Conservation (phyloP, 2,888 invertebrate genomes). For the Trichopoda pennipes region DNA sequence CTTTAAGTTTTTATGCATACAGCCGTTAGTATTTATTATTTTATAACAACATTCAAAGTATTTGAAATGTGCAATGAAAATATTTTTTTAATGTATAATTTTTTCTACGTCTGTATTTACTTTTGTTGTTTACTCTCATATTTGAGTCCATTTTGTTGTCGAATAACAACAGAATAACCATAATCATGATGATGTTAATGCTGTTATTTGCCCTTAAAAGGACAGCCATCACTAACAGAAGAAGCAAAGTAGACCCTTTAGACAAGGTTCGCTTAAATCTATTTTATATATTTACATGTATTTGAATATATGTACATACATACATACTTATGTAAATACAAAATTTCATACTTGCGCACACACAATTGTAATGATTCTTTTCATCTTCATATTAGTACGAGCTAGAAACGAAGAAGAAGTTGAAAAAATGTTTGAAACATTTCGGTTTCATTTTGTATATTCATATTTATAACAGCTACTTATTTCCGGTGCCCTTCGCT, state of each 20-base stretch:
- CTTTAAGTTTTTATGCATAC: too few relatives aligned
- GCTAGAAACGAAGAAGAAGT: conserved; percentile 43
- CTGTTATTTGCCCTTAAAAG: conserved; percentile 28
- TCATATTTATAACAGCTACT: not conserved
- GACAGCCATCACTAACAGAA: conserved; percentile 18
- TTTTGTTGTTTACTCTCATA: conserved; percentile 66
- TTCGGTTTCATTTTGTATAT: conserved; percentile 5
- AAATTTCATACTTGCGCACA: conserved; percentile 10
- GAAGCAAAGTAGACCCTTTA: conserved; percentile 39
- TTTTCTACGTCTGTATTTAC: conserved; percentile 4
- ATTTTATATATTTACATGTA: conserved; percentile 7
- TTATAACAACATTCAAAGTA: not conserved
- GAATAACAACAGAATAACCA: conserved; percentile 68
- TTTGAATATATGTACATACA: conserved; percentile 10
- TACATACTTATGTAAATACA: not conserved
- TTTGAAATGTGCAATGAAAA: conserved; percentile 66
- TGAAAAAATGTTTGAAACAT: conserved; percentile 50
- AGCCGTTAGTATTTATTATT: too few relatives aligned
- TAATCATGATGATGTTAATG: conserved; percentile 69
- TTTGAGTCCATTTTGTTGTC: conserved; percentile 78
- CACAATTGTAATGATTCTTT: conserved; percentile 37
- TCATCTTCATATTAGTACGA: conserved; percentile 10
- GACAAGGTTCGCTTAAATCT: conserved; percentile 38
- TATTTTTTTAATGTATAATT: conserved; percentile 70
- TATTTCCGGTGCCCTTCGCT: too few relatives aligned